These are phyloP conservation scores for Onychorhynchus coronatus DNA, from an alignment of 2,113 vertebrate genomes.

Conservation along the genomic window DNA sequence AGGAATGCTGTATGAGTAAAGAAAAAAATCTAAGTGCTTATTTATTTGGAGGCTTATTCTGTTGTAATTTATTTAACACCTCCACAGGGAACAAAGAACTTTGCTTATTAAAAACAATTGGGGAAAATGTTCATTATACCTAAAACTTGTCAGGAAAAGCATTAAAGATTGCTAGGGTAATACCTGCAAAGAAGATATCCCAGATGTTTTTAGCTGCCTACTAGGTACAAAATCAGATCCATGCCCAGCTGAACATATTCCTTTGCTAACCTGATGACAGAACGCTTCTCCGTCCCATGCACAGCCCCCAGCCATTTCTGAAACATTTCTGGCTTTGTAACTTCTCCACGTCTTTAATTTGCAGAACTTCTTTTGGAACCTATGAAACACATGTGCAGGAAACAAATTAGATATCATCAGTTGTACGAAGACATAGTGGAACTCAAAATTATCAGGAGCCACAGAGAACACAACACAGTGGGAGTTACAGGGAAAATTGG, in stretches of 20 bases:
- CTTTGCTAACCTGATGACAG: constrained; percentile 12
- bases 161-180: background rate
- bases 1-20: background rate
- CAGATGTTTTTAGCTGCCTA: background rate
- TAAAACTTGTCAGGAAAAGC: background rate
- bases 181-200: background rate
- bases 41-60: background rate
- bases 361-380: background rate
- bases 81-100: background rate
- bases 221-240: constrained; percentile 33
- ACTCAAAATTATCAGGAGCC: background rate
- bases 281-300: background rate
- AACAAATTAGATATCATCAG: background rate
- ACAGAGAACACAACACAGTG: background rate
- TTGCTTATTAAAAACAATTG: background rate
- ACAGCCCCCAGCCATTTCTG: background rate
- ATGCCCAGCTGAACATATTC: background rate
- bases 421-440: background rate
- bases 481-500: background rate
- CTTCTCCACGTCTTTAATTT: background rate
- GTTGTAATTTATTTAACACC: background rate
- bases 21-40: background rate
- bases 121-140: background rate
- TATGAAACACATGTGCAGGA: background rate
- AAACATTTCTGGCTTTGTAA: background rate